phyloP scores from a whole-genome alignment of 2,113 vertebrate genomes.

The Rissa tridactyla region DNA sequence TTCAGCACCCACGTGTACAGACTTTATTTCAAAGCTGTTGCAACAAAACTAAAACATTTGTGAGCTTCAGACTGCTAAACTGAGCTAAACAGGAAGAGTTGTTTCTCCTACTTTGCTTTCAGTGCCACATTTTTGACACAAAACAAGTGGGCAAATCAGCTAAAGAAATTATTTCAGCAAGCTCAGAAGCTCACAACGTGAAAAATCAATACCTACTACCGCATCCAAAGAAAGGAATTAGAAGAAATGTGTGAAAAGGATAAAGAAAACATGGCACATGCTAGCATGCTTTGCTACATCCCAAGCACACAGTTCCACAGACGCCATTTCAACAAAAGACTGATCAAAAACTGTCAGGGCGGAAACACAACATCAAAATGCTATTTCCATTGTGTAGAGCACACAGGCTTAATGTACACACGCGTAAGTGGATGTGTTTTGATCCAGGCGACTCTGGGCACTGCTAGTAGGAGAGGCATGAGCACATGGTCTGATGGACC shows the following conservation, averaged over 20 bases:
- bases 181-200: neutral
- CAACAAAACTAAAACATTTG: slow-evolving; percentile 32
- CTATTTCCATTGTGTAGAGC: neutral
- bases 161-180: neutral
- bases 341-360: neutral
- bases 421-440: neutral
- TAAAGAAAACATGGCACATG: neutral
- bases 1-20: neutral
- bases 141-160: neutral
- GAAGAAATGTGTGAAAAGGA: neutral
- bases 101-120: slow-evolving; percentile 3
- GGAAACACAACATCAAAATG: neutral
- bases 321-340: neutral
- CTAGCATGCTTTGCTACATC: neutral
- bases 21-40: neutral
- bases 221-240: neutral
- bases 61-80: neutral
- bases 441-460: neutral
- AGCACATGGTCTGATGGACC: neutral
- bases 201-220: neutral
- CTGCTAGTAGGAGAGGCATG: neutral
- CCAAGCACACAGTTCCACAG: neutral
- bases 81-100: slow-evolving; percentile 59
- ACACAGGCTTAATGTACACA: neutral
- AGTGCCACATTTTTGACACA: neutral